Conservation (phyloP, 2,113 vertebrate genomes). For the Gymnocephalus cernua region DNA sequence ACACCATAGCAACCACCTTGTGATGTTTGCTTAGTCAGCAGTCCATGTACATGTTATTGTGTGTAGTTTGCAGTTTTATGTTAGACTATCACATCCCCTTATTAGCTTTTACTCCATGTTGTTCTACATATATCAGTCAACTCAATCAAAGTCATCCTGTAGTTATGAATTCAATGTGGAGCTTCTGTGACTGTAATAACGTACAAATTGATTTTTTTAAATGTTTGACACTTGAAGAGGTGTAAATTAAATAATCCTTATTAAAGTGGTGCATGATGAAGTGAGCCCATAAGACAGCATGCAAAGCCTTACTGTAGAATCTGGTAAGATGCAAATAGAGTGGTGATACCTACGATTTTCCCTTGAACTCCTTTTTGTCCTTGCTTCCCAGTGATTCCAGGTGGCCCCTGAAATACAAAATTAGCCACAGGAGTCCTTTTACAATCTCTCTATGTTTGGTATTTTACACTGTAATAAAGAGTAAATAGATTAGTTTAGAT, state of each 20-base stretch:
- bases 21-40: too few species aligned
- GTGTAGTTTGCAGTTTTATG: too few species aligned
- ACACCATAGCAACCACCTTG: too few species aligned
- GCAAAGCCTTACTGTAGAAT: neutral
- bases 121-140: neutral
- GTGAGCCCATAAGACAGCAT: neutral
- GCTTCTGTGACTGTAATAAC: neutral
- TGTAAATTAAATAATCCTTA: neutral
- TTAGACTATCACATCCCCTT: too few species aligned
- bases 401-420: slow-evolving; percentile 73
- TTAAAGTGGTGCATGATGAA: neutral
- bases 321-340: slow-evolving; percentile 28
- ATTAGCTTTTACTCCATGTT: neutral
- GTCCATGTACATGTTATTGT: too few species aligned
- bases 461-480: neutral
- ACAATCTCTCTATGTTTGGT: neutral
- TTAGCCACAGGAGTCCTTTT: neutral
- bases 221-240: neutral
- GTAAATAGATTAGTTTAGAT: neutral
- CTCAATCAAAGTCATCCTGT: neutral
- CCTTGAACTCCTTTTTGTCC: slow-evolving; percentile 81
- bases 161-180: neutral
- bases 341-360: slow-evolving; percentile 73
- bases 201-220: neutral
- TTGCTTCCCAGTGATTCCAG: slow-evolving; percentile 80